These are phyloP conservation scores for Siniperca undulata DNA, from an alignment of 2,797 vertebrate genomes.

Conservation along the genomic window DNA sequence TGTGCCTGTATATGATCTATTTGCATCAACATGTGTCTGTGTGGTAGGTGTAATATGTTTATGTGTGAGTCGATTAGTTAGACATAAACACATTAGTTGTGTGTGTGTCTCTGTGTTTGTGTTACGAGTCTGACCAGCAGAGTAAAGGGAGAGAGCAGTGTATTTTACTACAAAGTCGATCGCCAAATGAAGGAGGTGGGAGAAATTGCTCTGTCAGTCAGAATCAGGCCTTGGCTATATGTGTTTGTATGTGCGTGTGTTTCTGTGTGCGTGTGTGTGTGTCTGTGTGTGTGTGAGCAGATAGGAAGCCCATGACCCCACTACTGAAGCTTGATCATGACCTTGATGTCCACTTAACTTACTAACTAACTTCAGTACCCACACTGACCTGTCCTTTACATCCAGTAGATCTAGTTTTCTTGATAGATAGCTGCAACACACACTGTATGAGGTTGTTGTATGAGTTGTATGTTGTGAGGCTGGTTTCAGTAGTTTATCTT, in stretches of 20 bases:
- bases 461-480: not conserved
- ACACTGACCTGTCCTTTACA: slow-evolving; percentile 49
- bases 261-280: slow-evolving; percentile 33
- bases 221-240: slow-evolving; percentile 68
- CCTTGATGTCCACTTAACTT: slow-evolving; percentile 78
- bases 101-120: slow-evolving; percentile 19
- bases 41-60: not conserved
- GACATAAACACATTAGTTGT: not conserved
- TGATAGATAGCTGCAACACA: slow-evolving; percentile 7
- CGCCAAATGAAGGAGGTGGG: slow-evolving; percentile 59
- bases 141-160: slow-evolving; percentile 40
- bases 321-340: slow-evolving; percentile 75
- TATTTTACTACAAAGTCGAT: slow-evolving; percentile 74
- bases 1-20: slow-evolving; percentile 31
- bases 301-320: slow-evolving; percentile 23
- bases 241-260: slow-evolving; percentile 13
- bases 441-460: not conserved
- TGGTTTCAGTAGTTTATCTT: not conserved
- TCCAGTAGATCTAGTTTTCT: slow-evolving; percentile 27
- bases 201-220: slow-evolving; percentile 78
- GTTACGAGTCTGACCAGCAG: slow-evolving; percentile 39
- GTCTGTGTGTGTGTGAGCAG: slow-evolving; percentile 21
- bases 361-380: slow-evolving; percentile 61
- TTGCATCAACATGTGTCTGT: slow-evolving; percentile 30
- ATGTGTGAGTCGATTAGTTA: not conserved